Evolutionary conservation across 92 coral and sea anemone species (phyloP), one percentile per base, ranked within the genome.

Genomic region (Palythoa grandis): DNA sequence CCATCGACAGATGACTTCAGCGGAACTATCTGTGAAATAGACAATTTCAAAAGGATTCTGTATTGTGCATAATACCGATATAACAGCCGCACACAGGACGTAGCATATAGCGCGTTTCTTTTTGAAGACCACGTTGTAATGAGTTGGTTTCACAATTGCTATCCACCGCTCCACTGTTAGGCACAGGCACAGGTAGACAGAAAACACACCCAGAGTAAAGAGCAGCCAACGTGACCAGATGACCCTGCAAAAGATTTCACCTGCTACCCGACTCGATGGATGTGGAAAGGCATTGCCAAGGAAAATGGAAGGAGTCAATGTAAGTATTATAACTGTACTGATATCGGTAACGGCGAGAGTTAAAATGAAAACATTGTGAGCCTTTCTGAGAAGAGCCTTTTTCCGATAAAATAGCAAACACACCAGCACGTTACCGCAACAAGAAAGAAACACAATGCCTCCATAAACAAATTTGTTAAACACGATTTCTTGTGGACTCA

Each of bases 211-310:
- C 23, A 86, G 23, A 23, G 84, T 80, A 70, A 79, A 90, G 15
- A 90, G 66, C 60, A 90, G 79, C 92, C 92, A 90, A 52, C 92
- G 38, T 23, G 92, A 90, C 92, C 92, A 90, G 69, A 90, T 53
- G 29, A 82, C 54, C 7, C 90, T 69, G 40, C 92, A 86, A 53
- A 90, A 52, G 70, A 69, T 10, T 14, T 86, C 84, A 15, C 75
- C 92, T 1, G 78, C 75, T 2, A 12, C 29, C 15, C n/a, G 72
- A 35, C 65, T 17, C 43, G 68, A 47, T 67, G 88, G 88, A 29
- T 22, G 48, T 20, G 77, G 88, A 50, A 57, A 86, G 2, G 48
- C 11, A 37, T 76, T 54, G 58, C 66, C 88, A 75, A 86, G 53
- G 25, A 76, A 35, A 48, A 76, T 58, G 12, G 74, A 78, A 10